Percentiles rank a stretch among this genome's conserved stretches.
Conservation (phyloP, 1,140 invertebrate genomes). For the Asobara japonica region DNA sequence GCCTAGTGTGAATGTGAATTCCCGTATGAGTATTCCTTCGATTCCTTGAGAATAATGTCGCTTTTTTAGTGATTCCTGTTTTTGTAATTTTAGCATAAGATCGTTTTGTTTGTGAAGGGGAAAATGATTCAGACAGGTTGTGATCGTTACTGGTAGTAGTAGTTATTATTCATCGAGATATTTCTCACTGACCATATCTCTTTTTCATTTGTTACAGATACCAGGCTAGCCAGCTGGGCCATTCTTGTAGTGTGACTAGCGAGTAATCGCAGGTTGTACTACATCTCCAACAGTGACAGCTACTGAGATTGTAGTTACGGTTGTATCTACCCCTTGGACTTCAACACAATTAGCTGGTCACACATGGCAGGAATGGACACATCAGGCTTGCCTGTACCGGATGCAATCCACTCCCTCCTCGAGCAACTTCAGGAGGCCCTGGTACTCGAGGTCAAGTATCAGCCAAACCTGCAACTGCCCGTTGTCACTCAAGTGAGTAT, state of each 20-base stretch:
- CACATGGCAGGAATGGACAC: slow-evolving; percentile 66
- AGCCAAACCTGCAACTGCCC: slow-evolving; percentile 74
- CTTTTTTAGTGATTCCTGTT: too few species aligned
- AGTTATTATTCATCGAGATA: too few species aligned
- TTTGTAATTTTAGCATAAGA: too few species aligned
- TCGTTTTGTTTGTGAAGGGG: not conserved
- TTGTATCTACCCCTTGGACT: slow-evolving; percentile 27
- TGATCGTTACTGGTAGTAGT: too few species aligned
- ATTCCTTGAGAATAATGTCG: too few species aligned
- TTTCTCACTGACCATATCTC: not conserved
- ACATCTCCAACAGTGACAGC: slow-evolving; percentile 30
- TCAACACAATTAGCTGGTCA: slow-evolving; percentile 50
- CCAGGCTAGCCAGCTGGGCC: slow-evolving; percentile 64
- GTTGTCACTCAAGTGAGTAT: slow-evolving; percentile 51
- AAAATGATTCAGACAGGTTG: not conserved
- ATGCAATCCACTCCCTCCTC: slow-evolving; percentile 68
- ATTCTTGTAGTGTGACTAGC: slow-evolving; percentile 66
- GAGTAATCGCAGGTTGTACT: slow-evolving; percentile 44
- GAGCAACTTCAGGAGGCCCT: slow-evolving; percentile 75
- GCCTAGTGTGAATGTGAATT: too few species aligned
- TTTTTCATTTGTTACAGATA: slow-evolving; percentile 53
- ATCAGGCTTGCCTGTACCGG: slow-evolving; percentile 67
- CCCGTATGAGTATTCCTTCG: too few species aligned
- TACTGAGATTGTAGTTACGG: slow-evolving; percentile 32
- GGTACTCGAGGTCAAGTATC: slow-evolving; percentile 75